Evolutionary conservation across 2,888 invertebrate species (phyloP), one percentile per base, ranked within the genome.

Genomic region (Scaptodrosophila latifasciaeformis): DNA sequence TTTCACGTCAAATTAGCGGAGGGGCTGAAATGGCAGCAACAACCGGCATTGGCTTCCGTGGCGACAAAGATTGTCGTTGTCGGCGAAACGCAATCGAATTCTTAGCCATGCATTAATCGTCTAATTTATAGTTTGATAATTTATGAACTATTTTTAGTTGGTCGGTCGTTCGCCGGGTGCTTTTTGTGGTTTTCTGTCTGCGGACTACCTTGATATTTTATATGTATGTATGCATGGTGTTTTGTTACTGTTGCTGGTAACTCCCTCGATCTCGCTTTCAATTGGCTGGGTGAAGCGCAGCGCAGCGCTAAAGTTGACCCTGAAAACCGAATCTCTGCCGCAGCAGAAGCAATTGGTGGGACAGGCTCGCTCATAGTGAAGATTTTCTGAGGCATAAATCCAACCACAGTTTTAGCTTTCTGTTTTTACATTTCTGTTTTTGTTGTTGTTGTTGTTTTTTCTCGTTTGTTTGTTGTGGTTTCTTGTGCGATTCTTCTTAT

Each of bases 81-180:
- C 70, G 74, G 80, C 80, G 59, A 75, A 74, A 54, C 75, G 80
- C 78, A 77, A 80, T 80, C 75, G 66, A 75, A 77, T 66, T 74
- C 77, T 77, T 74, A 64, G 77, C 50, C 68, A 68, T 80, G 71
- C 75, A 75, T 80, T 80, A 75, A 80, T 80, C 81, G 78, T 71
- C 78, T 75, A 75, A 75, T 75, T 75, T 75, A 75, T 75, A 70
- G 75, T 64, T 79, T 64, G 70, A 70, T 75, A 70, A 80, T 80
- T 75, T 77, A 80, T 77, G 67, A 74, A 80, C 75, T 70, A 75
- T 77, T 63, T 70, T 61, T 65, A 65, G 70, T 72, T 57, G 51
- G 56, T 57, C 15, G 24, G 12, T 37, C 12, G 45, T 21, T 34
- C 39, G 45, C 29, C 37, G 44, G 31, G 18, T 12, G 29, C 31